Evolutionary conservation across 2,113 vertebrate genomes (phyloP), one percentile per base, ranked within the genome.

Genomic region (Oncorhynchus gorbuscha): DNA sequence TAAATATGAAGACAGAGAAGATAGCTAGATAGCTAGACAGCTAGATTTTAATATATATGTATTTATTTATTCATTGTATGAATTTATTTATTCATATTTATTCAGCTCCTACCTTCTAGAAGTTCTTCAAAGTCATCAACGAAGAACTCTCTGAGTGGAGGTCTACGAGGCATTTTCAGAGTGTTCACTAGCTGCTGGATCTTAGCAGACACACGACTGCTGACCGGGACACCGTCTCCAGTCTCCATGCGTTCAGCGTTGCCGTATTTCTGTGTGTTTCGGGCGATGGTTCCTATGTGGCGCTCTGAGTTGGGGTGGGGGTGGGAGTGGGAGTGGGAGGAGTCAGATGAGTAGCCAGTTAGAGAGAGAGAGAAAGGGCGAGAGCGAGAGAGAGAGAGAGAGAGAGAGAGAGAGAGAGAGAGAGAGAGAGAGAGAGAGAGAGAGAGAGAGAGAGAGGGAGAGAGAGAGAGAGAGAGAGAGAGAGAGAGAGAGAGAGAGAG

Each of bases 211-310:
- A 99, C 97, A 73, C 98, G 95, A 89, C 97, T 99, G 94, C 97
- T 99, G 88, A 99, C 98, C 0, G 98, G 98, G 64, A 99, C 98
- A 99, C 98, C 97, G 12, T 99, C 98, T 67, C 97, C 97, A 0
- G 98, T 99, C 91, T 99, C 97, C 98, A 99, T 99, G 85, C 99
- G 97, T 88, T 99, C 96, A 0, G 97, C 97, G 0, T 99, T 99
- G 91, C 98, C 98, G 9, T 99, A 99, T 90, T 99, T 99, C 77
- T 97, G 97, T 67, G 96, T 94, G 74, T 93, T 95, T 45, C 98
- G 92, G 48, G 93, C 92, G 77, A 95, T 0, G n/a, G 97, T 97
- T 5, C 97, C 97, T 90, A 97, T 97, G 85, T 96, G 97, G 80
- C 97, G 94, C 92, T 99, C 97, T 66, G 96, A 93, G 90, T 95